These are phyloP conservation scores for Eupelmus urozonus DNA, from an alignment of 2,888 invertebrate species.

Conservation along the genomic window DNA sequence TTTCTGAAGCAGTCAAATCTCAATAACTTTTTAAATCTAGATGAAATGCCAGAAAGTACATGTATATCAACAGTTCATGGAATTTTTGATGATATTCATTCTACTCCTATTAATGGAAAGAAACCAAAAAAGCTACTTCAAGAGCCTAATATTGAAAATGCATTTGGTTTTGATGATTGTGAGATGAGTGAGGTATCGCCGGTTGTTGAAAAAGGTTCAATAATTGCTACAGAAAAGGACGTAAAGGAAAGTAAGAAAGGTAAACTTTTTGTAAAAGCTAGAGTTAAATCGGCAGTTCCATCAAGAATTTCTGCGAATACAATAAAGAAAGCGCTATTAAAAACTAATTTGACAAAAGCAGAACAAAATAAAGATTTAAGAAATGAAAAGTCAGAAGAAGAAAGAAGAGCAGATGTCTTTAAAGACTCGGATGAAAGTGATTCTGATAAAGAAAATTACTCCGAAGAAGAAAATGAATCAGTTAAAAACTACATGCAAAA, in stretches of 20 bases:
- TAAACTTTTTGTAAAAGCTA: slow-evolving; percentile 51
- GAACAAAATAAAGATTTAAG: no score
- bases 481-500: slow-evolving; percentile 3
- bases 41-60: slow-evolving; percentile 67
- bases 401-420: not conserved
- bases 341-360: no score
- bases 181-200: slow-evolving; percentile 33
- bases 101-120: slow-evolving; percentile 62
- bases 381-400: slow-evolving; percentile 17
- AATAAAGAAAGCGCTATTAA: slow-evolving; percentile 38
- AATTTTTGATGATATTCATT: slow-evolving; percentile 67
- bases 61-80: slow-evolving; percentile 67
- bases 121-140: slow-evolving; percentile 41
- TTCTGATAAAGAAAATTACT: no score
- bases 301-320: slow-evolving; percentile 44
- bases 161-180: slow-evolving; percentile 70
- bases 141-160: slow-evolving; percentile 63
- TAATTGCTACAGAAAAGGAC: slow-evolving; percentile 43
- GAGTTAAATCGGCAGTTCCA: slow-evolving; percentile 41
- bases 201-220: slow-evolving; percentile 11
- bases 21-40: slow-evolving; percentile 68
- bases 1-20: slow-evolving; percentile 68
- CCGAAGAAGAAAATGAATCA: no score
- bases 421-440: slow-evolving; percentile 21
- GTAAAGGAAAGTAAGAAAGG: slow-evolving; percentile 47